Base-by-base conservation (phyloP, 2,888 invertebrate species). In the Lissonota sp. region DNA sequence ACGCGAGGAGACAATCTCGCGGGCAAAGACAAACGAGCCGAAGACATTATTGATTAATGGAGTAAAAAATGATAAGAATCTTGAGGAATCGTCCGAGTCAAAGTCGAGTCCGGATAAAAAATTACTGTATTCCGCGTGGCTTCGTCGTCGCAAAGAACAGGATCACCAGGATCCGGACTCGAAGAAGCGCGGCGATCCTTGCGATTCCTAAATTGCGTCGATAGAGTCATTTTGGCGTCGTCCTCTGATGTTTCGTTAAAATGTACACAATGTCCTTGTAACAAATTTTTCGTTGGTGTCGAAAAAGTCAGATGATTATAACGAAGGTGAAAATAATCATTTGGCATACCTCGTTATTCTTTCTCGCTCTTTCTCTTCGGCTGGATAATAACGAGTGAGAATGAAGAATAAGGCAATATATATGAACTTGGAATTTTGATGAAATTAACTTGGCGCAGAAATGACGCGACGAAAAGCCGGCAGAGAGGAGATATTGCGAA, bases 91-190 rank as follows among this genome's bases (percentile, higher is more conserved):
- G 53, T 39, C 39, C 58, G 69, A 66, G 64, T 39, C 74, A 53
- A 62, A 51, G 49, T 69, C 7, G 46, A 85, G 84, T 70, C 67
- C 86, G 2, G 89, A 86, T 53, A 89, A 89, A 49, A 75, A 72
- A n/a, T 77, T 87, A 4, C n/a, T 88, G 44, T 89, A 88, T 49
- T 84, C 87, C 12, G 83, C 69, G 6, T 88, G 89, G 88, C 83
- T 88, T 16, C 86, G 86, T 55, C 86, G 83, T 44, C 84, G 67
- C 12, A 79, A 79, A 46, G 53, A 70, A 1, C 58, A 62, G 4
- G 37, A 77, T 12, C 64, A 51, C 2, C 10, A 66, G 6, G 73
- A 74, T 71, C 64, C 53, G 6, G 57, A 79, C 53, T 63, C 62
- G 58, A 8, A 60, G 42, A 26, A 26, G 26, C 1, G 26, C 26